Percentiles rank a stretch among this genome's conserved stretches.
These are phyloP conservation scores for Apamea epomidion DNA, from an alignment of 2,888 invertebrate genomes.

Conservation along the genomic window DNA sequence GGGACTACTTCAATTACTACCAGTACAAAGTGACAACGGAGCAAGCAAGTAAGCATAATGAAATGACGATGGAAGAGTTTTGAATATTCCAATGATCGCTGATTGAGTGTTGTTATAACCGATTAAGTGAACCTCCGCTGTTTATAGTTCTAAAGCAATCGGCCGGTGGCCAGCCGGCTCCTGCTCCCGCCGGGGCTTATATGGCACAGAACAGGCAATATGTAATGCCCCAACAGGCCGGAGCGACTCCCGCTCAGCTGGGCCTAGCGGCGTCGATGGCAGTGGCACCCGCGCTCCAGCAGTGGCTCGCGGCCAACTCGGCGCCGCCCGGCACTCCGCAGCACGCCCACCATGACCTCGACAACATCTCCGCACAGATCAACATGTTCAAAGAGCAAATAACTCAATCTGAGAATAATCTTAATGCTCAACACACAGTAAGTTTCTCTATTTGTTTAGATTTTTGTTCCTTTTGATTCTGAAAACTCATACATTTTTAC, in stretches of 20 bases:
- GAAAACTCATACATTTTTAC: background rate
- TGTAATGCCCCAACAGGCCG: conserved; percentile 90
- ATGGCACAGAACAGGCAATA: conserved; percentile 91
- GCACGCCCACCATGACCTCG: conserved; percentile 80
- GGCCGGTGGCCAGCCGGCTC: conserved; percentile 89
- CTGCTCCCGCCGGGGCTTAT: conserved; percentile 89
- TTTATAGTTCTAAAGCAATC: conserved; percentile 95
- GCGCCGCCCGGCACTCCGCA: conserved; percentile 76
- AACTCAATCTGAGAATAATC: conserved; percentile 98
- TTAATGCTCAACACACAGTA: conserved; percentile 98
- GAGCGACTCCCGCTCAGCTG: conserved; percentile 90
- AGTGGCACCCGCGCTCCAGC: conserved; percentile 86
- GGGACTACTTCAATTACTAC: conserved; percentile 98
- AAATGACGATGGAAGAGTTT: conserved; percentile 75
- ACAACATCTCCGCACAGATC: conserved; percentile 94
- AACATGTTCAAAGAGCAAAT: conserved; percentile 97
- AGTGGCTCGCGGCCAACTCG: conserved; percentile 86
- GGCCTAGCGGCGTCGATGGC: conserved; percentile 89
- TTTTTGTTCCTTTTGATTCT: conserved; percentile 2
- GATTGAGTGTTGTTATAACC: conserved; percentile 85
- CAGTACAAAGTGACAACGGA: conserved; percentile 98
- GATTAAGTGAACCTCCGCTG: conserved; percentile 90
- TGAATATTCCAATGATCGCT: conserved; percentile 82
- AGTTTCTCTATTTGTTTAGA: conserved; percentile 69
- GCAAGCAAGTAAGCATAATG: conserved; percentile 95